These are phyloP conservation scores for Epinephelus malabaricus DNA, from an alignment of 2,797 vertebrate species.

Conservation along the genomic window DNA sequence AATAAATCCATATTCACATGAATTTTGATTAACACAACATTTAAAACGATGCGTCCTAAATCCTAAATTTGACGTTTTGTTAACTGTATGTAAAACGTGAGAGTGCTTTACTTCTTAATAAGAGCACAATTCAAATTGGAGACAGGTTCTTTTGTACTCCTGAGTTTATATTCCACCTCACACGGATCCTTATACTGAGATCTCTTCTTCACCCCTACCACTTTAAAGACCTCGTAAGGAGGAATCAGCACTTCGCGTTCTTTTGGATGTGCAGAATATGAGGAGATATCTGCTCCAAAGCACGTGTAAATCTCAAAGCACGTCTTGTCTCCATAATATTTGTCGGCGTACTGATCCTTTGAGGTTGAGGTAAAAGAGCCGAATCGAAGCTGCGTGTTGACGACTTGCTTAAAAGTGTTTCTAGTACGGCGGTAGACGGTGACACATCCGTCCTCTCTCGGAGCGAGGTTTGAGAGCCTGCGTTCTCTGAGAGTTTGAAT, in stretches of 20 bases:
- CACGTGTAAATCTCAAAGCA: not conserved
- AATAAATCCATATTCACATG: not conserved
- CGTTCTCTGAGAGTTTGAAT: too few relatives aligned
- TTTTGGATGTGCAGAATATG: fast-evolving
- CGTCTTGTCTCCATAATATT: not conserved
- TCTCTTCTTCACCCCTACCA: not conserved
- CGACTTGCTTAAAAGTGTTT: too few relatives aligned
- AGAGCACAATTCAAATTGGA: not conserved
- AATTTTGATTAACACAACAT: too few relatives aligned
- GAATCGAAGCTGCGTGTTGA: not conserved
- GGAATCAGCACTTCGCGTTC: constrained; percentile 2
- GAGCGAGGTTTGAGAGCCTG: too few relatives aligned
- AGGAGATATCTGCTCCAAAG: not conserved
- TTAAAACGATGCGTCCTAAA: not conserved
- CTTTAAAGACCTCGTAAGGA: constrained; percentile 7
- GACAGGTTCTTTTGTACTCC: fast-evolving
- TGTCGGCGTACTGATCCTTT: too few relatives aligned
- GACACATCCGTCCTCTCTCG: too few relatives aligned
- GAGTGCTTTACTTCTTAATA: not conserved
- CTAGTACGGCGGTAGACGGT: too few relatives aligned
- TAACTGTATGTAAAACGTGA: not conserved
- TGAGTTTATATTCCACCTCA: not conserved
- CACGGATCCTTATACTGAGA: not conserved
- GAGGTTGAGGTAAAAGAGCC: too few relatives aligned
- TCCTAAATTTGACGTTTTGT: not conserved